Base-by-base conservation (phyloP, 2,888 invertebrate species). In the Cheilosia soror region DNA sequence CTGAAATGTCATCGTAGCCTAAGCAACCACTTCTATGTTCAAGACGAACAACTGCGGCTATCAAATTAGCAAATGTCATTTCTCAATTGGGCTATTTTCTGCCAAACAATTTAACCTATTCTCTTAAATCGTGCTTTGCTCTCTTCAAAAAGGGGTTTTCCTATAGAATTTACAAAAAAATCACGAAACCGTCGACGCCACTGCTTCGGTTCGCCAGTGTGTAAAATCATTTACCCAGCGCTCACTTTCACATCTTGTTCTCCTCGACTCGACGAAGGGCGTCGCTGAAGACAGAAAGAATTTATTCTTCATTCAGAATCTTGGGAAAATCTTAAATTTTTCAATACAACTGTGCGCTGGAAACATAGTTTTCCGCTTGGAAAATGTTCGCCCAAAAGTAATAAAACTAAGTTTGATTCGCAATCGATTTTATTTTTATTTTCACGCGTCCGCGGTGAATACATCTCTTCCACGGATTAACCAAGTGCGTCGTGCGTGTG, bases 241-340 rank as follows among this genome's bases (percentile, higher is more conserved):
- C 72, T 79, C 68, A 79, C 62, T 83, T 79, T 83, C 83, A 83
- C 68, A 83, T 83, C 79, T 62, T 73, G 73, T 83, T 83, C 79
- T 82, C 60, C 77, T 57, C 79, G 79, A 83, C 79, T 73, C 63
- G 72, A 79, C 73, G 83, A 83, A 83, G 83, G 83, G 83, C 83
- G 83, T 83, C 79, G 73, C 83, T 83, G 49, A 62, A 75, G 62
- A 51, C 55, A 68, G 25, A 53, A 60, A 79, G 65, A 33, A 62
- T 66, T 71, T 60, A 68, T 58, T 66, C 25, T 55, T 55, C 37
- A 72, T 5, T 13, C 27, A 66, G 55, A 40, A 62, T 11, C 58
- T 49, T 49, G 44, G 25, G 5, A 68, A 63, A 13, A 51, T 37
- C 25, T 20, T 58, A 37, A 60, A 33, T 33, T 65, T 78, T 73